Percentiles rank a stretch among this genome's conserved stretches.
Evolutionary conservation across 1,140 invertebrate genomes (phyloP).

Genomic region (Calliphora vicina): DNA sequence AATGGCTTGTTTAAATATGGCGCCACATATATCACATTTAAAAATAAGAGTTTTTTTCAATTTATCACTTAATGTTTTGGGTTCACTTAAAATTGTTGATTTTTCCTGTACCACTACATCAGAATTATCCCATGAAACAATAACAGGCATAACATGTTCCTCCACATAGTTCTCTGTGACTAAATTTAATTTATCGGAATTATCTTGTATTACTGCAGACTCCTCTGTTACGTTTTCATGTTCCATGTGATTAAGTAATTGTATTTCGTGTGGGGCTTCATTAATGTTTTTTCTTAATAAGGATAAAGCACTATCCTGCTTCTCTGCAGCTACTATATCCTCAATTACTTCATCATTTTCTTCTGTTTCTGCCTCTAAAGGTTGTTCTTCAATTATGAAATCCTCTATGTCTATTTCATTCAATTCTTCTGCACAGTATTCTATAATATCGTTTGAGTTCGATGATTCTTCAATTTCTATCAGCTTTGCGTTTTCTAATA

Average conservation of each 20-base stretch:
- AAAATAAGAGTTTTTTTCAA: not conserved
- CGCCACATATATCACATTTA: slow-evolving; percentile 48
- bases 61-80: not conserved
- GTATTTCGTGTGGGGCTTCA: not conserved
- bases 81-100: not conserved
- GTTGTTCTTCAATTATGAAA: not conserved
- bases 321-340: not conserved
- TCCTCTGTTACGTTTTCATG: not conserved
- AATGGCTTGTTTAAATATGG: slow-evolving; percentile 43
- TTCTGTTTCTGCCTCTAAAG: not conserved
- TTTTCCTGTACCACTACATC: not conserved
- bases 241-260: not conserved
- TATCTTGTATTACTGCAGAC: not conserved
- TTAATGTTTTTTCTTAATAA: not conserved
- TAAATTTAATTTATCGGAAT: not conserved
- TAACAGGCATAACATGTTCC: not conserved
- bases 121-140: too few species aligned
- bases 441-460: not conserved
- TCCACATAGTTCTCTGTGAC: not conserved
- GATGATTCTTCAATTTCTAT: not conserved
- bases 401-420: not conserved
- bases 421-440: not conserved
- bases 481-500: not conserved
- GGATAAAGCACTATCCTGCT: not conserved
- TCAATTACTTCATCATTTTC: not conserved